Conservation (phyloP, 2,888 invertebrate species). For the Cheilosia impressa region DNA sequence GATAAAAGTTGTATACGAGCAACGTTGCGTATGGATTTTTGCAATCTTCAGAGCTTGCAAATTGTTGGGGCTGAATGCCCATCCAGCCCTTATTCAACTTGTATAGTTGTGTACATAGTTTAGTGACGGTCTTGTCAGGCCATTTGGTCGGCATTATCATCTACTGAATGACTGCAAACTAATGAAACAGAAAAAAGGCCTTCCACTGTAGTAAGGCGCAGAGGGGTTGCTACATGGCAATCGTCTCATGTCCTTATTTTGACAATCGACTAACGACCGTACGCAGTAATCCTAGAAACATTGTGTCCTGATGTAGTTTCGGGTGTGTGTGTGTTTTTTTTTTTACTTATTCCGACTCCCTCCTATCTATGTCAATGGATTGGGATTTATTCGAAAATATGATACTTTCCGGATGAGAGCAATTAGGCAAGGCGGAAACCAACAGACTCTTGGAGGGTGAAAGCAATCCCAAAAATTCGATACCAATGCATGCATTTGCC, state of each 20-base stretch:
- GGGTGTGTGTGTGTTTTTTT: not conserved
- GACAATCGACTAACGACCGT: conserved; percentile 35
- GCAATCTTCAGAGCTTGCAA: conserved; percentile 20
- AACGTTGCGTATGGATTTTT: not conserved
- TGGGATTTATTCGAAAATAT: conserved; percentile 73
- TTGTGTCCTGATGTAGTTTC: conserved; percentile 6
- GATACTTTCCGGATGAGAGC: conserved; percentile 72
- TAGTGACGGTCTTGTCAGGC: conserved; percentile 50
- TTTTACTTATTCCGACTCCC: conserved; percentile 3
- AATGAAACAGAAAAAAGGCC: conserved; percentile 59
- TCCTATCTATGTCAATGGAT: conserved; percentile 38
- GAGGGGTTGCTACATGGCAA: conserved; percentile 35
- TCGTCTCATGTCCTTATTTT: conserved; percentile 40
- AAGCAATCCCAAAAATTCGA: conserved; percentile 44
- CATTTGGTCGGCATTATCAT: conserved; percentile 63
- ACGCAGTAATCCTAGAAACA: conserved; percentile 32
- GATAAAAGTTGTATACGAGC: conserved; percentile 9
- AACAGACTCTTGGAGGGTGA: conserved; percentile 23
- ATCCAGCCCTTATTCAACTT: conserved; percentile 31
- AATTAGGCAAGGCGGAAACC: conserved; percentile 68
- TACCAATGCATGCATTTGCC: conserved; percentile 22
- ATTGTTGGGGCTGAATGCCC: not conserved
- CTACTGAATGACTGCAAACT: conserved; percentile 57
- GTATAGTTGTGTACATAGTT: conserved; percentile 3
- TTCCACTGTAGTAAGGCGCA: not conserved